A percentile compares a stretch with the other conserved stretches of the same genome.
Evolutionary conservation across 2,888 invertebrate species (phyloP).

Genomic region (Drosophila rellima): DNA sequence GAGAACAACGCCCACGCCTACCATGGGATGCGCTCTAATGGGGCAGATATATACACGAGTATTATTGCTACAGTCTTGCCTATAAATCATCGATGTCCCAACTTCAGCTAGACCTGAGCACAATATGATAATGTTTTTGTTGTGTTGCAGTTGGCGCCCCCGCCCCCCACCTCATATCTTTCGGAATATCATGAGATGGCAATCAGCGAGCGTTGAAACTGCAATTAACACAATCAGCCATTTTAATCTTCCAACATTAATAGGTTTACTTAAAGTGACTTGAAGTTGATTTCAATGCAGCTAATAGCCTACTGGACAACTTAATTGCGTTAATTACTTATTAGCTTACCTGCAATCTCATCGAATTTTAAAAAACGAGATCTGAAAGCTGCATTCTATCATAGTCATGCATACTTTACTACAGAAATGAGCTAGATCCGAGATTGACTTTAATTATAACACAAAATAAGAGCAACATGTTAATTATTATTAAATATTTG

Average conservation of each 20-base stretch:
- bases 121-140: slow-evolving; percentile 18
- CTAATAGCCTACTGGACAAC: slow-evolving; percentile 55
- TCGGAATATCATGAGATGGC: slow-evolving; percentile 56
- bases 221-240: slow-evolving; percentile 74
- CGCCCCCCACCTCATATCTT: slow-evolving; percentile 23
- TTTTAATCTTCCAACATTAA: slow-evolving; percentile 75
- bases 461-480: not conserved
- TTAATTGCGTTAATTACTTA: slow-evolving; percentile 76
- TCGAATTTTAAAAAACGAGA: slow-evolving; percentile 10
- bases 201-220: slow-evolving; percentile 70
- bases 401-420: not conserved
- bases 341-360: slow-evolving; percentile 45
- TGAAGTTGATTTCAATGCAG: slow-evolving; percentile 36
- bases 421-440: not conserved
- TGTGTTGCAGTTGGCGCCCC: slow-evolving; percentile 12
- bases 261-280: slow-evolving; percentile 63
- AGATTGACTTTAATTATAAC: not conserved
- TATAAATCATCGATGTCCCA: slow-evolving; percentile 17
- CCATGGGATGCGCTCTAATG: slow-evolving; percentile 72
- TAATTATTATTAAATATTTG: not conserved
- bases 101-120: not conserved
- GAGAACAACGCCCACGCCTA: slow-evolving; percentile 64
- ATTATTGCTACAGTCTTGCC: not conserved
- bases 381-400: slow-evolving; percentile 3
- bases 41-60: slow-evolving; percentile 29